phyloP scores from a whole-genome alignment of 2,888 invertebrate species.

The Ochropleura leucogaster region DNA sequence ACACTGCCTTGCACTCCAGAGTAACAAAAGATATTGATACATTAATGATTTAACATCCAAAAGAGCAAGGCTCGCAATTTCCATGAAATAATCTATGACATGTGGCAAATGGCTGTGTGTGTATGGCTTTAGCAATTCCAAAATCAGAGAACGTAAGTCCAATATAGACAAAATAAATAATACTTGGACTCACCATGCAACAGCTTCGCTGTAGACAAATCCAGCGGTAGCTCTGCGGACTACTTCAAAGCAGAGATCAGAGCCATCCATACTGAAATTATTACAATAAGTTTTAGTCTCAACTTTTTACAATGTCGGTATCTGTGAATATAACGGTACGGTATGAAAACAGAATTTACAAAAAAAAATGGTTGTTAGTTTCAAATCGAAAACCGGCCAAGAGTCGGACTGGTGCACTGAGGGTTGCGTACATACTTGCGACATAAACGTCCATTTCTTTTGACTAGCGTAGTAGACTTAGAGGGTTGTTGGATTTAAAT shows the following conservation, averaged over 20 bases:
- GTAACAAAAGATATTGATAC: too few species aligned
- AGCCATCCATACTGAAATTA: conserved; percentile 98
- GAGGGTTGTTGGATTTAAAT: too few species aligned
- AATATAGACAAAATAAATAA: background rate
- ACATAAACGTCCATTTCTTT: too few species aligned
- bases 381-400: too few species aligned
- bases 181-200: conserved; percentile 95
- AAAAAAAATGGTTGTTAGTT: background rate
- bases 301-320: background rate
- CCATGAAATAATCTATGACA: background rate
- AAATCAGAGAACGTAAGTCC: background rate
- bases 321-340: background rate
- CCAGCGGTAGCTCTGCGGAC: conserved; percentile 98
- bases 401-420: too few species aligned
- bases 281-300: conserved; percentile 34
- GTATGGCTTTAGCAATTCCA: background rate
- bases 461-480: too few species aligned
- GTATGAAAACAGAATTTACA: background rate
- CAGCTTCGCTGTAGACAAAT: conserved; percentile 99
- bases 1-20: too few species aligned
- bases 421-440: too few species aligned
- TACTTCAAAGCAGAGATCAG: conserved; percentile 99
- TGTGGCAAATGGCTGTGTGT: background rate
- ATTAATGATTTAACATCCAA: too few species aligned
- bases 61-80: too few species aligned